Evolutionary conservation across 2,113 vertebrate genomes (phyloP), one percentile per base, ranked within the genome.

Genomic region (Dendropsophus ebraccatus): DNA sequence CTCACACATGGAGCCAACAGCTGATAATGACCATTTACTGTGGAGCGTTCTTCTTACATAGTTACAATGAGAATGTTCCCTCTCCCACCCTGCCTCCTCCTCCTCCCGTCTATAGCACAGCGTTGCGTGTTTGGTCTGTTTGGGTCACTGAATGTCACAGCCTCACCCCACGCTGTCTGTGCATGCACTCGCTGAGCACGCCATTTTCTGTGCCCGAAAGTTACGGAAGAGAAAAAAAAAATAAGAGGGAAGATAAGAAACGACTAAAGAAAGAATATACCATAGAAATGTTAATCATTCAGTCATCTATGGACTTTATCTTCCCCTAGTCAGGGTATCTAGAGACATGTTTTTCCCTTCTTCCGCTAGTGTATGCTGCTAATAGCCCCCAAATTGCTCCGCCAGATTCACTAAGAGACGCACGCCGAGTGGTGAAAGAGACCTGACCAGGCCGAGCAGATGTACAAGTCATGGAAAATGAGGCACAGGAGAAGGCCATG

Each of bases 101-200:
- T 37, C 82, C 81, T 54, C 65, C 41, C 67, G 56, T 67, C 50
- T 65, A 47, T 37, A 84, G 52, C 49, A 84, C 69, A 74, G 50
- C 60, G 69, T 84, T 84, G 82, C 82, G 82, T 84, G 82, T 84
- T 84, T 60, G 82, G 82, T 60, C 82, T 84, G 82, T 84, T 58
- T 73, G 70, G 82, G 69, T 84, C 82, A 84, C 82, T 84, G 82
- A 74, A 84, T 84, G 82, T 84, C 52, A 84, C 82, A 74, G 78
- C 78, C 78, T 84, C 82, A 75, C 82, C 82, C 82, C 82, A 84
- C 37, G 70, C 70, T 84, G 70, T 84, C 82, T 75, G 70, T 74
- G 70, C 35, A 84, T 73, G 70, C 70, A 84, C 52, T 60, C 19
- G 67, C 65, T 72, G 32, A 84, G 82, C 82, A 84, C 65, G 82